A percentile compares a stretch with the other conserved stretches of the same genome.
Conservation (phyloP, 2,113 vertebrate genomes). For the Coptodon bakossiorum region DNA sequence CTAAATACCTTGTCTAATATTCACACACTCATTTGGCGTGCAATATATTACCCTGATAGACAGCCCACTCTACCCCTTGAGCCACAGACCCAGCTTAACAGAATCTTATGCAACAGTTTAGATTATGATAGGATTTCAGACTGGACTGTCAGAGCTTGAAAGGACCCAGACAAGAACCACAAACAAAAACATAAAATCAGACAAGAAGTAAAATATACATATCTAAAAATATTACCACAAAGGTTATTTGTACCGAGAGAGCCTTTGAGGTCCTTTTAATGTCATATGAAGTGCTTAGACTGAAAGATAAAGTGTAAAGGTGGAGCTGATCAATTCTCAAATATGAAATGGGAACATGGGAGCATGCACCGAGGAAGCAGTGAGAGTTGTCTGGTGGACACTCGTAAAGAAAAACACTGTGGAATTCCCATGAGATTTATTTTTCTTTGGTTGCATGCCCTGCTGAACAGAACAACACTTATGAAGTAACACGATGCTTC, state of each 20-base stretch:
- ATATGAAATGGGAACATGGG: background rate
- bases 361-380: background rate
- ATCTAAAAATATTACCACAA: background rate
- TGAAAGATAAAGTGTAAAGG: background rate
- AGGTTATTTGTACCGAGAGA: background rate
- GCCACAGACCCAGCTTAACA: background rate
- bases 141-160: background rate
- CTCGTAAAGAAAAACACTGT: background rate
- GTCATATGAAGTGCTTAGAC: background rate
- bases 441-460: background rate
- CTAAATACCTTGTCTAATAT: background rate
- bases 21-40: background rate
- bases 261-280: background rate
- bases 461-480: background rate
- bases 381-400: background rate
- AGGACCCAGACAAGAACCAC: background rate
- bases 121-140: background rate
- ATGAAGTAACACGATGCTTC: background rate
- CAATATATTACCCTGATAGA: background rate
- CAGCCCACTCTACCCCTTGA: background rate
- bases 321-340: background rate
- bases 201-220: background rate
- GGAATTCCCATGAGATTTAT: background rate
- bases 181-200: background rate
- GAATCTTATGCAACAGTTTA: background rate